Evolutionary conservation across 37 sponge, comb jelly and placozoan species (phyloP).

Genomic region (Halichondria panicea): DNA sequence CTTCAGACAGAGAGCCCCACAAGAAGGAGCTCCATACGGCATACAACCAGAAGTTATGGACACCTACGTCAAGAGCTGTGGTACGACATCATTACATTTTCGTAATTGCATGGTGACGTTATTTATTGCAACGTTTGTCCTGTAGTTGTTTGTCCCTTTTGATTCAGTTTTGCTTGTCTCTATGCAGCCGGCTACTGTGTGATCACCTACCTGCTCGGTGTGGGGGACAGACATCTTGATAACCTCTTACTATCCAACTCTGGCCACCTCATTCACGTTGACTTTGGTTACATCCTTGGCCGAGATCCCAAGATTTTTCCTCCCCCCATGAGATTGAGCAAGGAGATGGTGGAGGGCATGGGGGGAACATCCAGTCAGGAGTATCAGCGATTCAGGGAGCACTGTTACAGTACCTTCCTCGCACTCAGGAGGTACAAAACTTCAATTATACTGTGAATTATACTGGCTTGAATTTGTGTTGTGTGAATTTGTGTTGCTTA

Average conservation of each 20-base stretch:
- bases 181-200: constrained; percentile 94
- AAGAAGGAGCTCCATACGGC: constrained; percentile 60
- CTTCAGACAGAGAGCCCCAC: constrained; percentile 58
- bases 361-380: constrained; percentile 83
- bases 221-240: constrained; percentile 97
- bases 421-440: constrained; percentile 79
- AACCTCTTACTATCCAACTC: constrained; percentile 90
- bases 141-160: too few species aligned
- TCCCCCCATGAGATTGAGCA: constrained; percentile 99
- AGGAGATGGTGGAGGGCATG: constrained; percentile 93
- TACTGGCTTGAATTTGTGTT: background rate
- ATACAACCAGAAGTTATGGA: constrained; percentile 94
- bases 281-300: constrained; percentile 99
- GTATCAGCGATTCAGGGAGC: constrained; percentile 90
- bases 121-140: too few species aligned
- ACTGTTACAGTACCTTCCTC: constrained; percentile 97
- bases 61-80: constrained; percentile 96
- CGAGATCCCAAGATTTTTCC: constrained; percentile 96
- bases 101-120: too few species aligned
- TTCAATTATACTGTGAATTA: background rate
- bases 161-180: too few species aligned
- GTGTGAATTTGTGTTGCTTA: constrained; percentile 2
- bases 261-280: constrained; percentile 96
- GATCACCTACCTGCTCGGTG: constrained; percentile 94
- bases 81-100: constrained; percentile 29